Evolutionary conservation across 2,113 vertebrate genomes (phyloP).

Genomic region (Nestor notabilis): DNA sequence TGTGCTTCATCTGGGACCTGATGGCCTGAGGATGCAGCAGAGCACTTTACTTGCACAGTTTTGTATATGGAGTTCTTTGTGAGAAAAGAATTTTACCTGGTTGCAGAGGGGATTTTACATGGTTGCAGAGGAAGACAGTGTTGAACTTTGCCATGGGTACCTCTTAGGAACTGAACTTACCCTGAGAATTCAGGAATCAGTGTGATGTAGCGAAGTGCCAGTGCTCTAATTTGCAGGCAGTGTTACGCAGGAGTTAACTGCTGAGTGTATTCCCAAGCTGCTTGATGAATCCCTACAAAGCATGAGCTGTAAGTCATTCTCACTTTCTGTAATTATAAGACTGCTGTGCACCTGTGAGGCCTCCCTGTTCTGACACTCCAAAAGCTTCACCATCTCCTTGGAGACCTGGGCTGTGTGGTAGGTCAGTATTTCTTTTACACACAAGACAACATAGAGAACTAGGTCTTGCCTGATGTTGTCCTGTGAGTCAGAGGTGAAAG

Average conservation of each 20-base stretch:
- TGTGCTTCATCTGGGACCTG: background rate
- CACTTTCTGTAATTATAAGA: background rate
- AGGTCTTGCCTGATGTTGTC: background rate
- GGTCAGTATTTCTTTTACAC: background rate
- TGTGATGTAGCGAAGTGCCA: background rate
- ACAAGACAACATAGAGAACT: background rate
- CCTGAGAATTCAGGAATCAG: background rate
- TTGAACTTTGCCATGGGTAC: background rate
- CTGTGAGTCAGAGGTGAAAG: background rate
- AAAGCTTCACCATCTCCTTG: background rate
- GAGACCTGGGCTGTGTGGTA: background rate
- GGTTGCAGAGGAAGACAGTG: background rate
- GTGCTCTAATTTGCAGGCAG: background rate
- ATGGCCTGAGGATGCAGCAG: background rate
- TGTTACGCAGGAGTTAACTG: rapidly evolving
- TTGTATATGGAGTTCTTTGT: background rate
- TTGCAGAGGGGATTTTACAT: background rate
- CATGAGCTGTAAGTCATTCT: background rate
- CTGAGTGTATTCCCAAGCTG: background rate
- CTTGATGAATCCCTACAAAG: background rate
- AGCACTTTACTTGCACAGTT: rapidly evolving
- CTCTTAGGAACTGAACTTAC: background rate
- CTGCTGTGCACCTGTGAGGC: background rate
- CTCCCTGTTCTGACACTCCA: background rate
- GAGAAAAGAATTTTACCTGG: background rate